These are phyloP conservation scores for Drosophila monieri DNA, from an alignment of 2,888 invertebrate genomes.

Conservation along the genomic window DNA sequence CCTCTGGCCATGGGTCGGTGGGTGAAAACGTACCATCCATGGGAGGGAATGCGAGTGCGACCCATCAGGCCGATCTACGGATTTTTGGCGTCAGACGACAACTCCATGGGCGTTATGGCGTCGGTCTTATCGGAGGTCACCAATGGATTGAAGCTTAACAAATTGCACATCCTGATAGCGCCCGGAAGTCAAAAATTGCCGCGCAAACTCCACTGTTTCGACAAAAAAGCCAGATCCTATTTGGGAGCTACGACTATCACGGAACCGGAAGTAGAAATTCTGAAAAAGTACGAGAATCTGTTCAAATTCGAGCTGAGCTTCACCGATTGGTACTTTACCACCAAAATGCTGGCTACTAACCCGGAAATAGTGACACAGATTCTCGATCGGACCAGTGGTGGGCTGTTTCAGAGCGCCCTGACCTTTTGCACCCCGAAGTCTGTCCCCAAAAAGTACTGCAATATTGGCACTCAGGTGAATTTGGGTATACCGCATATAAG, in stretches of 20 bases:
- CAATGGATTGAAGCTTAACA: not conserved
- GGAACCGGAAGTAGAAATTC: constrained; percentile 8
- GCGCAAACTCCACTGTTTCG: constrained; percentile 47
- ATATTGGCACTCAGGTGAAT: constrained; percentile 2
- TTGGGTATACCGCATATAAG: constrained; percentile 16
- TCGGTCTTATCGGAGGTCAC: constrained; percentile 27
- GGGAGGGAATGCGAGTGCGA: constrained; percentile 15
- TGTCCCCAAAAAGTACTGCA: not conserved
- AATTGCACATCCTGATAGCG: constrained; percentile 28
- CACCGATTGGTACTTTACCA: constrained; percentile 16
- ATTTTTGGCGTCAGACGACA: not conserved
- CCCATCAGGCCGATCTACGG: constrained; percentile 34
- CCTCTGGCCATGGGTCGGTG: constrained; percentile 36
- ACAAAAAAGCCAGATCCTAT: constrained; percentile 12
- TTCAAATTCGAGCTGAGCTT: constrained; percentile 46
- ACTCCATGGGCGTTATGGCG: constrained; percentile 7
- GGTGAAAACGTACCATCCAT: constrained; percentile 11
- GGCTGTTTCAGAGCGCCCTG: not conserved
- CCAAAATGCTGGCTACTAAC: constrained; percentile 11
- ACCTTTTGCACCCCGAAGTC: not conserved
- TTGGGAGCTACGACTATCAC: constrained; percentile 36
- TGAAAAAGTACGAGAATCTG: constrained; percentile 39
- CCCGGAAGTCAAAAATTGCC: not conserved
- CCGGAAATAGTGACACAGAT: not conserved
- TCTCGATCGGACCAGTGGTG: not conserved